These are phyloP conservation scores for Calosoma granatense DNA, from an alignment of 1,140 invertebrate species.

Conservation along the genomic window DNA sequence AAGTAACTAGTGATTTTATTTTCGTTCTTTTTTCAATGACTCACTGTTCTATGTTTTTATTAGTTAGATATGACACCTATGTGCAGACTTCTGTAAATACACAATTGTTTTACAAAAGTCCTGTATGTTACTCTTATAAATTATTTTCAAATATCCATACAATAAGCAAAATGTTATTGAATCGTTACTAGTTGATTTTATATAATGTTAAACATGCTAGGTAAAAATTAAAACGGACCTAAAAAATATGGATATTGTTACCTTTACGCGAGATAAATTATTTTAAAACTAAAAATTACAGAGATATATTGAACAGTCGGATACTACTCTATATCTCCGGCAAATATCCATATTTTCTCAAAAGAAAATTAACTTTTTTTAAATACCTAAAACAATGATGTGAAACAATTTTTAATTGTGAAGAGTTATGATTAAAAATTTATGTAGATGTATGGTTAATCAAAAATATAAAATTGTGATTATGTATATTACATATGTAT, in stretches of 20 bases:
- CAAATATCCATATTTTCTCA: constrained; percentile 7
- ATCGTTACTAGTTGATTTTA: constrained; percentile 7
- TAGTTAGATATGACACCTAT: too few species aligned
- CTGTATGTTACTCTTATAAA: neutral
- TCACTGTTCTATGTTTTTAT: too few species aligned
- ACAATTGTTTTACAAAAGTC: neutral
- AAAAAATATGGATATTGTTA: constrained; percentile 9
- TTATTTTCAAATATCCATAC: constrained; percentile 1
- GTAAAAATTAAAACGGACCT: constrained; percentile 4
- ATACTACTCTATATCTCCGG: neutral
- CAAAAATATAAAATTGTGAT: constrained; percentile 8
- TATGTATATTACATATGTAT: constrained; percentile 7
- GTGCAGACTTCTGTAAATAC: neutral
- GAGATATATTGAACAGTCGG: constrained; percentile 1
- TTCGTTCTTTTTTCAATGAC: too few species aligned
- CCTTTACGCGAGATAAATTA: neutral
- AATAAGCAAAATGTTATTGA: constrained; percentile 6
- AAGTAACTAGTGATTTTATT: too few species aligned
- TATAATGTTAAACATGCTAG: constrained; percentile 9
- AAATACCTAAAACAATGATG: neutral
- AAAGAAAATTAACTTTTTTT: constrained; percentile 2
- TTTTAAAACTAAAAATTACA: neutral
- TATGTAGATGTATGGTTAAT: constrained; percentile 9
- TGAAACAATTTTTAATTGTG: constrained; percentile 5
- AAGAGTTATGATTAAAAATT: constrained; percentile 9